Conservation (phyloP, 1,140 invertebrate genomes). For the Drosophila neocordata region DNA sequence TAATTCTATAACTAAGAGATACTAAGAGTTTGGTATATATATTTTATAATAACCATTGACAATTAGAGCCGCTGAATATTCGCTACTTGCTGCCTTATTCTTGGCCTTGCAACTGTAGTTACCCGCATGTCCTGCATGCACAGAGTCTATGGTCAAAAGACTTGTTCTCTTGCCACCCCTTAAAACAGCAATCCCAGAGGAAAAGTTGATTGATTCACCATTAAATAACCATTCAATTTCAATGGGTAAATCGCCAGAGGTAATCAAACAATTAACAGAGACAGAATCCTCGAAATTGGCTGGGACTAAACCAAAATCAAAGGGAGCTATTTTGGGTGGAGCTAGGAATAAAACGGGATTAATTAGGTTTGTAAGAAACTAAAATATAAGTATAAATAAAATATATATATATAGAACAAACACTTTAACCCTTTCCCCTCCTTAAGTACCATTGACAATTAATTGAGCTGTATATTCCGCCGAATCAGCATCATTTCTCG, state of each 20-base stretch:
- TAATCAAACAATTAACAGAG: constrained; percentile 90
- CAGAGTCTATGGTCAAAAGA: constrained; percentile 89
- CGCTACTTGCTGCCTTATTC: constrained; percentile 89
- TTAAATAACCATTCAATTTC: constrained; percentile 91
- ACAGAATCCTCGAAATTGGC: constrained; percentile 88
- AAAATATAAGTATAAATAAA: constrained; percentile 21
- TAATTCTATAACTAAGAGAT: neutral
- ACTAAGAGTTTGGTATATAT: neutral
- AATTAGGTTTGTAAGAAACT: neutral
- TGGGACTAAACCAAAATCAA: constrained; percentile 86
- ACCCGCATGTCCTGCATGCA: constrained; percentile 87
- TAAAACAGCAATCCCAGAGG: constrained; percentile 69
- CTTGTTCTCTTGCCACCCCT: constrained; percentile 84
- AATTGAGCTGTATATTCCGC: constrained; percentile 87
- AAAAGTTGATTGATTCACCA: constrained; percentile 82
- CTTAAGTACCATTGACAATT: constrained; percentile 88
- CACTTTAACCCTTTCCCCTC: constrained; percentile 4
- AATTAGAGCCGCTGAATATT: constrained; percentile 86
- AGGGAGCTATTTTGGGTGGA: constrained; percentile 88
- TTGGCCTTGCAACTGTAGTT: constrained; percentile 88
- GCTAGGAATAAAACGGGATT: constrained; percentile 27
- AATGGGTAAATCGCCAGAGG: constrained; percentile 92
- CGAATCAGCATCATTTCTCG: constrained; percentile 89
- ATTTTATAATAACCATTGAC: constrained; percentile 87
- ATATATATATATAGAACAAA: neutral